These are phyloP conservation scores for Micoletzkya japonica DNA, from an alignment of 2,888 invertebrate genomes.

Conservation along the genomic window DNA sequence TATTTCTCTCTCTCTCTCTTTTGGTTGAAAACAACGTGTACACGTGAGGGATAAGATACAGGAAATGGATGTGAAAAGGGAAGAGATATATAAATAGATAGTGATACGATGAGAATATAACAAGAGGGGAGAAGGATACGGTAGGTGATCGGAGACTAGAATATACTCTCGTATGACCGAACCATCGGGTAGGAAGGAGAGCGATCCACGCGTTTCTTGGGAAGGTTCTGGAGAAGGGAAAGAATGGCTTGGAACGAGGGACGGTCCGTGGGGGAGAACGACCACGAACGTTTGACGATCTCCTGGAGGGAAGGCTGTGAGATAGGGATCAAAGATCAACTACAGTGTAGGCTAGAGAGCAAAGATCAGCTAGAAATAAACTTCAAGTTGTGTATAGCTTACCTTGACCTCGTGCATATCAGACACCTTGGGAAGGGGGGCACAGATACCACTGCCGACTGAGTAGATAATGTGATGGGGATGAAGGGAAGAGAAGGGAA, in stretches of 20 bases:
- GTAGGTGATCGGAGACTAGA: slow-evolving; percentile 17
- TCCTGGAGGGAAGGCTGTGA: slow-evolving; percentile 72
- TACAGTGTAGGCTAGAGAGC: not conserved
- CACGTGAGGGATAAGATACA: not conserved
- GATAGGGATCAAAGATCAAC: not conserved
- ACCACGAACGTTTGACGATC: slow-evolving; percentile 92
- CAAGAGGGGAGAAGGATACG: not conserved
- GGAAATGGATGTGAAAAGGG: not conserved
- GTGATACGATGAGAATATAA: too few species aligned
- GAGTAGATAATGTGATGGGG: slow-evolving; percentile 97
- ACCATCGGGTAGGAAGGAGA: slow-evolving; percentile 88
- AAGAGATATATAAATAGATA: too few species aligned
- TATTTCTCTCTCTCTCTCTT: not conserved
- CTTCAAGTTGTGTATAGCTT: slow-evolving; percentile 45
- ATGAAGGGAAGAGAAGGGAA: slow-evolving; percentile 72
- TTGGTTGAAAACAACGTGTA: not conserved
- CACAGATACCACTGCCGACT: slow-evolving; percentile 93
- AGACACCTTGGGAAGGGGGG: slow-evolving; percentile 88
- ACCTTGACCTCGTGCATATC: slow-evolving; percentile 95
- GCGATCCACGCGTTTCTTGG: slow-evolving; percentile 90
- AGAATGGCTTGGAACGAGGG: slow-evolving; percentile 87
- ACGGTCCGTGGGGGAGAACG: slow-evolving; percentile 80
- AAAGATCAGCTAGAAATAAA: not conserved
- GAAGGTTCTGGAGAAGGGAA: slow-evolving; percentile 82
- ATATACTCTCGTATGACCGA: slow-evolving; percentile 29